These are phyloP conservation scores for Parazoanthus atlanticus DNA, from an alignment of 92 coral and sea anemone species.

Conservation along the genomic window DNA sequence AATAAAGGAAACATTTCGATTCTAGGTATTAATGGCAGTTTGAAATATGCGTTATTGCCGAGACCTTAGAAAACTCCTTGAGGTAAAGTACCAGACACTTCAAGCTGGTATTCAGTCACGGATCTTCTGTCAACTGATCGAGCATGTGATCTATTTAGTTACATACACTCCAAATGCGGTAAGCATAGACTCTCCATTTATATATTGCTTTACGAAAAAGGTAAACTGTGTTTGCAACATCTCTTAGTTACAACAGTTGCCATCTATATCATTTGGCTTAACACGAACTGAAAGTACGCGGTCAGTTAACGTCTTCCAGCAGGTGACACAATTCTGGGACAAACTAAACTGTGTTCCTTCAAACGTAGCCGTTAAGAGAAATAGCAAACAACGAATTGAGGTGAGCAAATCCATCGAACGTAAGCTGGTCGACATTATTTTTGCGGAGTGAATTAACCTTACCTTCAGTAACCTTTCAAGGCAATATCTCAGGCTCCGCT, in stretches of 20 bases:
- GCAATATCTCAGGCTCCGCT: not conserved
- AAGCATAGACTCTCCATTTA: not conserved
- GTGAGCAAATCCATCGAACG: not conserved
- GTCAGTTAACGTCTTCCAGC: not conserved
- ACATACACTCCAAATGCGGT: not conserved
- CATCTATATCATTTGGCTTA: no score
- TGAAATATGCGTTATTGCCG: not conserved
- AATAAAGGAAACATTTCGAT: no score
- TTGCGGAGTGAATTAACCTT: not conserved
- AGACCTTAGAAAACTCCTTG: not conserved
- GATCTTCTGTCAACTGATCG: not conserved
- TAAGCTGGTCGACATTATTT: not conserved
- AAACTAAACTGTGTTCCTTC: not conserved
- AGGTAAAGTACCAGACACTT: not conserved
- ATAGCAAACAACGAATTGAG: not conserved
- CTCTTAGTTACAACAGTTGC: not conserved
- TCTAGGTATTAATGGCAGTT: not conserved
- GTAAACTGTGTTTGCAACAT: not conserved
- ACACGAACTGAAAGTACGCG: not conserved
- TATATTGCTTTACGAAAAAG: not conserved
- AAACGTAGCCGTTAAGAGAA: not conserved
- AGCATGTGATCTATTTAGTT: not conserved
- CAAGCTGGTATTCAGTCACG: not conserved
- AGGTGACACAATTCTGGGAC: constrained; percentile 3
- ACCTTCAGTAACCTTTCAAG: constrained; percentile 6